phyloP scores from a whole-genome alignment of 2,888 invertebrate genomes.

The Mellilla xanthometata region DNA sequence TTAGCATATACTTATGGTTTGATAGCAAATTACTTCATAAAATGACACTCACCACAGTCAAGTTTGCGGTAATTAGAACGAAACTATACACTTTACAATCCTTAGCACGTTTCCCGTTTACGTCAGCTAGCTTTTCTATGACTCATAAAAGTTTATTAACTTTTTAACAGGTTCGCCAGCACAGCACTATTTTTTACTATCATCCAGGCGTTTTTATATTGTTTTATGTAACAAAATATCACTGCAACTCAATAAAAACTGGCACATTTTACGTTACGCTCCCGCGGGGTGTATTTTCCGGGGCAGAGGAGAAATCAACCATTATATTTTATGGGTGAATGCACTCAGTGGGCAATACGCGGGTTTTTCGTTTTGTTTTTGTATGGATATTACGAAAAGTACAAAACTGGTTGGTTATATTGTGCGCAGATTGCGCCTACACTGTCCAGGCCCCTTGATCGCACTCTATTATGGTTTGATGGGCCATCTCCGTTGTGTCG shows the following conservation, averaged over 20 bases:
- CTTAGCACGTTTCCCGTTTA: neutral
- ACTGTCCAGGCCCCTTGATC: constrained; percentile 72
- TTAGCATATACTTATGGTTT: too few species aligned
- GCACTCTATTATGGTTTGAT: constrained; percentile 75
- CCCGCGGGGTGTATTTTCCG: constrained; percentile 39
- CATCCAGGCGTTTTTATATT: neutral
- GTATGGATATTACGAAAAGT: constrained; percentile 6
- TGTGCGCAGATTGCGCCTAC: constrained; percentile 62
- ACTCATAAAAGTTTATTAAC: neutral
- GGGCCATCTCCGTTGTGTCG: constrained; percentile 73
- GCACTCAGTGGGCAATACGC: constrained; percentile 39
- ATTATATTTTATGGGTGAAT: constrained; percentile 53
- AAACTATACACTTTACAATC: too few species aligned
- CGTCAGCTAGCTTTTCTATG: neutral
- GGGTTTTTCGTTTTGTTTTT: constrained; percentile 18
- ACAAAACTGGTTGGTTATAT: constrained; percentile 32
- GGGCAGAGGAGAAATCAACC: constrained; percentile 40
- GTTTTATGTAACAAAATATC: constrained; percentile 28
- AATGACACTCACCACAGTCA: too few species aligned
- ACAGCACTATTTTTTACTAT: constrained; percentile 1
- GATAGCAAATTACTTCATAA: too few species aligned
- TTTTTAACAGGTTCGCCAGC: neutral
- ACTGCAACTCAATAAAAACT: constrained; percentile 26
- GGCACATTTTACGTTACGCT: constrained; percentile 39
- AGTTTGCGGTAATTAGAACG: too few species aligned